phyloP scores from a whole-genome alignment of 1,140 invertebrate genomes.

The Panulirus ornatus region DNA sequence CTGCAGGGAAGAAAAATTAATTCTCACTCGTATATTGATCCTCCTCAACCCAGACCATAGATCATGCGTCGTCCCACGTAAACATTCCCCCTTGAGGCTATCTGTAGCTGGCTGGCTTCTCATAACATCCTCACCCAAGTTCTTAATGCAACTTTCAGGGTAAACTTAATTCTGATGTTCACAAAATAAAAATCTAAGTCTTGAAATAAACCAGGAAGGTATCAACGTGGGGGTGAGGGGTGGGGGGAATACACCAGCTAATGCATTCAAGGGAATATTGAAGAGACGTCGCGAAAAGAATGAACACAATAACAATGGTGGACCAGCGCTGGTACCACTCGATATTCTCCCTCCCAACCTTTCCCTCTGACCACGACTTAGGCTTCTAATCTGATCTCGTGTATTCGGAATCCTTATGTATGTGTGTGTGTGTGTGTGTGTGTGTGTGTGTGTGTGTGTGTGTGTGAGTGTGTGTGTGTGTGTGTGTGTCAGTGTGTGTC shows the following conservation, averaged over 20 bases:
- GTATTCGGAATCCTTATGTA: no score
- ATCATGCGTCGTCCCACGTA: not conserved
- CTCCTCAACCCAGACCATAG: not conserved
- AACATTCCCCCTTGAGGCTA: not conserved
- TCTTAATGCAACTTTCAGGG: no score
- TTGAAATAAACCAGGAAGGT: not conserved
- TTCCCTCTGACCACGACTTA: slow-evolving; percentile 11
- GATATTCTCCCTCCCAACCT: slow-evolving; percentile 7
- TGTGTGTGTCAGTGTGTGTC: no score
- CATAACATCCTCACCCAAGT: no score
- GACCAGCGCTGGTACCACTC: not conserved
- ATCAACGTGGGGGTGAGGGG: not conserved
- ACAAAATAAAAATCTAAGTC: not conserved
- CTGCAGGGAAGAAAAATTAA: slow-evolving; percentile 47
- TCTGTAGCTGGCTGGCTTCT: no score
- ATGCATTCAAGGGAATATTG: slow-evolving; percentile 3
- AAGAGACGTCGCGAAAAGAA: not conserved
- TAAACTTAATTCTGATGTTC: not conserved
- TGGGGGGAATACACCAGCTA: no score
- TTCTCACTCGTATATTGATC: slow-evolving; percentile 47
- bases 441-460: no score
- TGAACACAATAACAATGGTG: slow-evolving; percentile 32
- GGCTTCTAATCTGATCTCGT: no score
- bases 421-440: no score
- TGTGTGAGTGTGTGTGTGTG: no score